Conservation (phyloP, 2,113 vertebrate species). For the Passerina amoena region DNA sequence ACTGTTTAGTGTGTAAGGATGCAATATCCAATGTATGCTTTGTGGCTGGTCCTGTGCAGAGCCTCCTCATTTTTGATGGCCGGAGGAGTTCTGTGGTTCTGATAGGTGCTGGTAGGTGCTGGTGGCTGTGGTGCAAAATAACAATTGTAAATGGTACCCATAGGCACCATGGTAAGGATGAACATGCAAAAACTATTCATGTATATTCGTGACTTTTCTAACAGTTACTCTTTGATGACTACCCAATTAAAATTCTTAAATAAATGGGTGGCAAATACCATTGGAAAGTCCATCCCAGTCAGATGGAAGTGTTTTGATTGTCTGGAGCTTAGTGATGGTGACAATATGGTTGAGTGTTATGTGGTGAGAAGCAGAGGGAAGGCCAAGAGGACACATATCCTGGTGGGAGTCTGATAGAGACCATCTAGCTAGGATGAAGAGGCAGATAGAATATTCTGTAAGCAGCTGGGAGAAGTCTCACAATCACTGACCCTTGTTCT, state of each 20-base stretch:
- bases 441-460: neutral
- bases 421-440: neutral
- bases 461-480: neutral
- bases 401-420: neutral
- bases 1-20: neutral
- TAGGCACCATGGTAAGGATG: neutral
- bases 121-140: neutral
- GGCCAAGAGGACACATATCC: neutral
- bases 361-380: neutral
- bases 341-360: neutral
- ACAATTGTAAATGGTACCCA: neutral
- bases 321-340: neutral
- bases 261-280: neutral
- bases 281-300: neutral
- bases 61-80: neutral
- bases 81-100: neutral
- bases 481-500: neutral
- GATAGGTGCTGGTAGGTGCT: neutral
- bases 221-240: neutral
- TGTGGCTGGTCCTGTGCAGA: neutral
- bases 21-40: neutral
- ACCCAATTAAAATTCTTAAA: neutral
- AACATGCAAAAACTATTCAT: neutral
- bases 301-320: neutral
- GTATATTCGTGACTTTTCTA: neutral